phyloP scores from a whole-genome alignment of 2,797 vertebrate species.

The Danio jaintianensis region DNA sequence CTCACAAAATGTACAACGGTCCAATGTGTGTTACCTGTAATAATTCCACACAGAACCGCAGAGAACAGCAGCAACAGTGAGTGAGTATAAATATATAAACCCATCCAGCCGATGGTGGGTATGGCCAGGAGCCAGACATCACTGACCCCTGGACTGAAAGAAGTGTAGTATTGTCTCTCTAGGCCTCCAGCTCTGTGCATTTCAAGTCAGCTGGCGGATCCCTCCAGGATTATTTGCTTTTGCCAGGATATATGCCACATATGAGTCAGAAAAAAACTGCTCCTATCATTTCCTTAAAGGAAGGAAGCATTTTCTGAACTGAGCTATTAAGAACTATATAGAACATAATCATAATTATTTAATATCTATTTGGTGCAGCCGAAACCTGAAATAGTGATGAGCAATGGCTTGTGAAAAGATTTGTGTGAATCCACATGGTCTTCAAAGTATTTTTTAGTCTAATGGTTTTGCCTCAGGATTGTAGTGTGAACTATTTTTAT shows the following conservation, averaged over 20 bases:
- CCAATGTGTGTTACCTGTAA: constrained; percentile 18
- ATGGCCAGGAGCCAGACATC: constrained; percentile 69
- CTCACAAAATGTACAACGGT: background rate
- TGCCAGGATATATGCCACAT: constrained; percentile 39
- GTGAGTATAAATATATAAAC: constrained; percentile 71
- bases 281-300: constrained; percentile 1
- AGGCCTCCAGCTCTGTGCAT: constrained; percentile 62
- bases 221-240: constrained; percentile 23
- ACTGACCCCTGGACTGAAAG: constrained; percentile 61
- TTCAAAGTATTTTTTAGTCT: no score
- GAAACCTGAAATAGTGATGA: no score
- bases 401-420: no score
- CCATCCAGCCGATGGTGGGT: constrained; percentile 64
- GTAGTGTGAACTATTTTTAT: no score
- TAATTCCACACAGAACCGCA: constrained; percentile 4
- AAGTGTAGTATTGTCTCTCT: constrained; percentile 72
- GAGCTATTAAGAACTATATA: background rate
- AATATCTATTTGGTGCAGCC: background rate
- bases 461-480: no score
- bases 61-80: constrained; percentile 49
- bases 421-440: no score
- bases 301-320: background rate
- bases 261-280: background rate
- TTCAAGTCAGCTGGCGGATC: constrained; percentile 50
- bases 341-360: background rate